Conservation (phyloP, 1,140 invertebrate genomes). For the Chionoecetes opilio region DNA sequence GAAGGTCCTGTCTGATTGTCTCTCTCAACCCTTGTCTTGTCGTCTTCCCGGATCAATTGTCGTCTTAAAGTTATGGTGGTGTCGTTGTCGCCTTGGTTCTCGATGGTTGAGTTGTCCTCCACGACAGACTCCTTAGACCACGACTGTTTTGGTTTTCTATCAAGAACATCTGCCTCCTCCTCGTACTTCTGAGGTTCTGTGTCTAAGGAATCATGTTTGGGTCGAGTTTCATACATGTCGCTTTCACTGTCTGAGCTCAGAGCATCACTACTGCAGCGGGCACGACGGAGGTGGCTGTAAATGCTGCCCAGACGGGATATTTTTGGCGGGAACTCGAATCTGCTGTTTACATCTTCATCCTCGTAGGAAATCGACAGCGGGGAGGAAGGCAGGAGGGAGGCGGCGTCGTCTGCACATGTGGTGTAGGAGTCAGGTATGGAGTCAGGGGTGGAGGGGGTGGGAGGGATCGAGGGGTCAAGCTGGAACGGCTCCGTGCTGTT, state of each 20-base stretch:
- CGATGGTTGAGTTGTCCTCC: not conserved
- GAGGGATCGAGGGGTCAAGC: too few species aligned
- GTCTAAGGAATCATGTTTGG: not conserved
- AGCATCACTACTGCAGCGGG: not conserved
- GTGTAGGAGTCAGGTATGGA: not conserved
- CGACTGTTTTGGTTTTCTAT: too few species aligned
- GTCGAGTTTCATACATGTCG: not conserved
- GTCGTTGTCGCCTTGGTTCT: not conserved
- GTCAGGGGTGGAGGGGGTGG: not conserved
- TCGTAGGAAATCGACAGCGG: not conserved
- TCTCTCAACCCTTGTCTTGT: too few species aligned
- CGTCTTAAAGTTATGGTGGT: too few species aligned
- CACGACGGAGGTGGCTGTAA: not conserved
- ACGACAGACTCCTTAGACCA: not conserved
- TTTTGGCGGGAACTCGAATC: not conserved
- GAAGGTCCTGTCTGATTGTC: too few species aligned
- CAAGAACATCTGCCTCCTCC: not conserved
- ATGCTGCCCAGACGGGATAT: not conserved
- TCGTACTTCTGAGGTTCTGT: not conserved
- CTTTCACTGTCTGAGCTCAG: not conserved
- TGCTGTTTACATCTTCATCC: not conserved
- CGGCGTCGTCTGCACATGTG: not conserved
- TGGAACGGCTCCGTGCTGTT: too few species aligned
- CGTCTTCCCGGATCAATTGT: too few species aligned
- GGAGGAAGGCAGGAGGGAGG: not conserved